Conservation (phyloP, 2,113 vertebrate species). For the Leucosticte australis region DNA sequence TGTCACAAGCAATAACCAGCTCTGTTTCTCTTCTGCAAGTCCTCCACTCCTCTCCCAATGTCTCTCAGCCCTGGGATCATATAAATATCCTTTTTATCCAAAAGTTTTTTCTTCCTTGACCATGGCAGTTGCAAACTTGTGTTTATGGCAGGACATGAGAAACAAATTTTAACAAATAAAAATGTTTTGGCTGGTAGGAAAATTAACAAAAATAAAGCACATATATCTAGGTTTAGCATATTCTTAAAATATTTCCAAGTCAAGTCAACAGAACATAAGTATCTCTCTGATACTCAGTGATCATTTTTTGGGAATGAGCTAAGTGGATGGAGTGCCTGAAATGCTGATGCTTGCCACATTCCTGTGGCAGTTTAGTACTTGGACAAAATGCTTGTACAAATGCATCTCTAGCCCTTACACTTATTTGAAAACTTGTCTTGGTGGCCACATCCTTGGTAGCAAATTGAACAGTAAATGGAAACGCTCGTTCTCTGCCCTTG, state of each 20-base stretch:
- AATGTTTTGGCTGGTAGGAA: not conserved
- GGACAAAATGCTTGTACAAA: not conserved
- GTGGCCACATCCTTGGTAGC: not conserved
- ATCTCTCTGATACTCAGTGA: not conserved
- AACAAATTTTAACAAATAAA: not conserved
- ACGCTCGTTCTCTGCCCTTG: accelerated
- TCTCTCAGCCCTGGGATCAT: not conserved
- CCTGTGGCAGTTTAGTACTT: not conserved
- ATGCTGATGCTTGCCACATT: not conserved
- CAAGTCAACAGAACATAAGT: not conserved
- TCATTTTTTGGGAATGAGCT: not conserved
- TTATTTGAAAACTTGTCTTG: not conserved
- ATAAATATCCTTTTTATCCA: not conserved
- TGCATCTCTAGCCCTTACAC: not conserved
- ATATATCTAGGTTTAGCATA: not conserved
- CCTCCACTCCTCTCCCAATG: not conserved
- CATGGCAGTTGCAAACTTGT: not conserved
- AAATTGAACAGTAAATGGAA: not conserved
- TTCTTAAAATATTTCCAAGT: not conserved
- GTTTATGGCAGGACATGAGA: not conserved
- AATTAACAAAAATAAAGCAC: not conserved
- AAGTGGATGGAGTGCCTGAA: not conserved
- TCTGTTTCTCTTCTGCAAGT: not conserved
- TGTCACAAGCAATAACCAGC: not conserved
- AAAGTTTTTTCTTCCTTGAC: not conserved